Percentiles rank a stretch among this genome's conserved stretches.
phyloP scores from a whole-genome alignment of 1,140 invertebrate species.

The Diploscapter pachys region DNA sequence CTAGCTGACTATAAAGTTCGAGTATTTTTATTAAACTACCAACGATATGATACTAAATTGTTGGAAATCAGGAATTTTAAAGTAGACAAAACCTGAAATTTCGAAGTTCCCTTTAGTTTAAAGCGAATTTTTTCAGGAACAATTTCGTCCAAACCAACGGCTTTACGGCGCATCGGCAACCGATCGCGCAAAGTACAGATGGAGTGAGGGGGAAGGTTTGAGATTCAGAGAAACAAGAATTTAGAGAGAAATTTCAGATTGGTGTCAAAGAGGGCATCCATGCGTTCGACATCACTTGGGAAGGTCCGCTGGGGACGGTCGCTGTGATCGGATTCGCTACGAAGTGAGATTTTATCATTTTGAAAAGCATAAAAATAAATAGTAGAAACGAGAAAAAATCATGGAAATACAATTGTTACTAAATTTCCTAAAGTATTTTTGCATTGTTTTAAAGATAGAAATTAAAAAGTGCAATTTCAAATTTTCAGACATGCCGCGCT shows the following conservation, averaged over 20 bases:
- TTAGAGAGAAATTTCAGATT: slow-evolving; percentile 8
- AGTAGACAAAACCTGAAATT: not conserved
- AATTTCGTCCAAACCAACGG: slow-evolving; percentile 94
- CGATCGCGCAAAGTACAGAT: slow-evolving; percentile 96
- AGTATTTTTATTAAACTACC: not conserved
- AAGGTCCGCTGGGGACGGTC: slow-evolving; percentile 91
- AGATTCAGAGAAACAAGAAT: not conserved
- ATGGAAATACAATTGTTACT: too few species aligned
- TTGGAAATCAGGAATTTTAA: not conserved
- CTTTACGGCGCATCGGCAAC: slow-evolving; percentile 94
- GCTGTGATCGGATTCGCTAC: slow-evolving; percentile 92
- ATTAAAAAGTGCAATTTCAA: not conserved
- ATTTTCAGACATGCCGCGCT: slow-evolving; percentile 66
- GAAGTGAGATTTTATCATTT: slow-evolving; percentile 68
- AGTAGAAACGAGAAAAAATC: too few species aligned
- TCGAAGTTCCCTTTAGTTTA: not conserved
- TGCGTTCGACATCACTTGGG: slow-evolving; percentile 98
- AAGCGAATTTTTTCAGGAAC: slow-evolving; percentile 76
- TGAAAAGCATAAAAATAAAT: slow-evolving; percentile 6
- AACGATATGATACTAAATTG: not conserved
- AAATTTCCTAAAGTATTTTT: too few species aligned
- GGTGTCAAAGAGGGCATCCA: slow-evolving; percentile 88
- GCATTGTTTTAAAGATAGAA: not conserved
- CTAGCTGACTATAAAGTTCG: not conserved
- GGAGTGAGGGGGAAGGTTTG: slow-evolving; percentile 66